phyloP scores from a whole-genome alignment of 2,888 invertebrate species.

The Hylaea fasciaria region DNA sequence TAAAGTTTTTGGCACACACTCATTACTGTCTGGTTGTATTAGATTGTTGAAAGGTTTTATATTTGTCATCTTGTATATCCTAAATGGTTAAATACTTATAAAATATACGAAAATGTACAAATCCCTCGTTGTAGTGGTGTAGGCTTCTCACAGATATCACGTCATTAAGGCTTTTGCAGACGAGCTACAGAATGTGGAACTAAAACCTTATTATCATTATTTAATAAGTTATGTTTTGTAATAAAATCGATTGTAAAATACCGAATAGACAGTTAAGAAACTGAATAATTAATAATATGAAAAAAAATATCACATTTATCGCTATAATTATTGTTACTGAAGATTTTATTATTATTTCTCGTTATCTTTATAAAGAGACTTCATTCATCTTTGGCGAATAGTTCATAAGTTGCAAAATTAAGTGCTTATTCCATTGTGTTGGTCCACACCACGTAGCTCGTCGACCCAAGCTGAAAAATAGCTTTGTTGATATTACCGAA shows the following conservation, averaged over 20 bases:
- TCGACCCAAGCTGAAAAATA: slow-evolving; percentile 10
- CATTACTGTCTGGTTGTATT: not conserved
- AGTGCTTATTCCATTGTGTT: not conserved
- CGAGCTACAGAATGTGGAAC: slow-evolving; percentile 36
- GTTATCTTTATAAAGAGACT: too few relatives aligned
- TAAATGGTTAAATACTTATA: too few relatives aligned
- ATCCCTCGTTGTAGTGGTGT: slow-evolving; percentile 20
- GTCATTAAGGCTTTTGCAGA: slow-evolving; percentile 18
- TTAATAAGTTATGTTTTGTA: too few relatives aligned
- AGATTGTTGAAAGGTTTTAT: not conserved
- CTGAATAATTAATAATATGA: too few relatives aligned
- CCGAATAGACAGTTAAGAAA: too few relatives aligned
- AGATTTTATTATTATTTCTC: too few relatives aligned
- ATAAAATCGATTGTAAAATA: too few relatives aligned
- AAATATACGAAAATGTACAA: slow-evolving; percentile 20
- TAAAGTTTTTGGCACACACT: not conserved
- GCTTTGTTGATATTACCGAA: slow-evolving; percentile 51
- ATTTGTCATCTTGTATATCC: not conserved
- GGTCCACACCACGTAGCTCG: slow-evolving; percentile 7
- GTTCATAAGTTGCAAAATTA: too few relatives aligned
- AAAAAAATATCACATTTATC: too few relatives aligned
- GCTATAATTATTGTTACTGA: too few relatives aligned
- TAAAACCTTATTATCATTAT: too few relatives aligned
- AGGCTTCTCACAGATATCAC: slow-evolving; percentile 19
- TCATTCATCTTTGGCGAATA: too few relatives aligned